phyloP scores from a whole-genome alignment of 2,888 invertebrate genomes.

The Epistrophe eligans region DNA sequence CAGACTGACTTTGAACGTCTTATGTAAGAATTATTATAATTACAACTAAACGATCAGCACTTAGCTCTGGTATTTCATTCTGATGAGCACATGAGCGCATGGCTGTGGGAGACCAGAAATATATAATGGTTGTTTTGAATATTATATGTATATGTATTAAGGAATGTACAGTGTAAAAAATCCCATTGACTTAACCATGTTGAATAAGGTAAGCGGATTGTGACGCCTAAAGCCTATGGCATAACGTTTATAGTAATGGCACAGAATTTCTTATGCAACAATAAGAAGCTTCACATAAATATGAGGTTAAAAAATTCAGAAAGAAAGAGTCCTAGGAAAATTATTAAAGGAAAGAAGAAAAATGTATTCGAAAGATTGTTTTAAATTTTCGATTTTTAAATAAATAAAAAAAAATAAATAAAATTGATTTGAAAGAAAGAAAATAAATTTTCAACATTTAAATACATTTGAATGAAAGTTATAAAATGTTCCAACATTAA shows the following conservation, averaged over 20 bases:
- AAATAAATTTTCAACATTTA: neutral
- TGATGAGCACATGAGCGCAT: neutral
- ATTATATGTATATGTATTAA: neutral
- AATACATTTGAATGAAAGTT: too few relatives aligned
- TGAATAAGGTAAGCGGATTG: constrained; percentile 1
- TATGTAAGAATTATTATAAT: constrained; percentile 55
- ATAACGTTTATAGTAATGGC: neutral
- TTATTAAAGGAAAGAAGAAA: neutral
- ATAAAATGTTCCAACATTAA: too few relatives aligned
- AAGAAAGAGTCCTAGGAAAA: neutral
- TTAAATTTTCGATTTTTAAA: neutral
- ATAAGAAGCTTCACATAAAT: neutral
- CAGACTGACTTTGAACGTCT: constrained; percentile 1
- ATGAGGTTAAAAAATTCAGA: neutral
- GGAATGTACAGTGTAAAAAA: too few relatives aligned
- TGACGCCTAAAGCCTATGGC: neutral
- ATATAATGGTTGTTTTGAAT: neutral
- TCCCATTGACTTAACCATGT: neutral
- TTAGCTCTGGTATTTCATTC: constrained; percentile 32
- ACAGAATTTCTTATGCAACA: neutral
- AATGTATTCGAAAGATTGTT: neutral
- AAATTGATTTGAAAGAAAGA: neutral
- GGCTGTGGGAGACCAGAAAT: neutral
- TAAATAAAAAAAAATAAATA: neutral
- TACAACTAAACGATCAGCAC: constrained; percentile 50